Percentiles rank a stretch among this genome's conserved stretches.
These are phyloP conservation scores for Diorhabda elongata DNA, from an alignment of 1,140 invertebrate genomes.

Conservation along the genomic window DNA sequence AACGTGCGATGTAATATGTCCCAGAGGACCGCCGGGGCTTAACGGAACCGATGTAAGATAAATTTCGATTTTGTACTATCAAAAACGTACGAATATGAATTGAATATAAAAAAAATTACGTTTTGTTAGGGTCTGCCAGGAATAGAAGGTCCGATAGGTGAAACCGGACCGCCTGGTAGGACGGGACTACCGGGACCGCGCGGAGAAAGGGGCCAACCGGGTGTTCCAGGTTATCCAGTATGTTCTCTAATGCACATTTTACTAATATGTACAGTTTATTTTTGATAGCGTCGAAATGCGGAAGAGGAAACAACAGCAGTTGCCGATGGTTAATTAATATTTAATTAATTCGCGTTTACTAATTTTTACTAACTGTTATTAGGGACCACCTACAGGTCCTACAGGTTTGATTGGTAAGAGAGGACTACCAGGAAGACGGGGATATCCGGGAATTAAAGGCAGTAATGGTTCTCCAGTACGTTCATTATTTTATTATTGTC, in stretches of 20 bases:
- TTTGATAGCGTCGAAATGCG: too few species aligned
- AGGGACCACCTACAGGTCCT: slow-evolving; percentile 35
- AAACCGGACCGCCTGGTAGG: slow-evolving; percentile 39
- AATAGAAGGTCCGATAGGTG: slow-evolving; percentile 37
- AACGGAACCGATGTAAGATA: slow-evolving; percentile 55
- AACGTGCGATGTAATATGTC: slow-evolving; percentile 49
- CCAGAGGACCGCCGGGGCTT: slow-evolving; percentile 56
- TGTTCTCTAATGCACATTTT: slow-evolving; percentile 9
- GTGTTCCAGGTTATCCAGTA: slow-evolving; percentile 36
- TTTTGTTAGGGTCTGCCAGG: slow-evolving; percentile 29
- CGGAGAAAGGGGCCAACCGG: slow-evolving; percentile 41
- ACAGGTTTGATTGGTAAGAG: slow-evolving; percentile 40
- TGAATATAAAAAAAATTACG: background rate
- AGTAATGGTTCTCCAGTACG: background rate
- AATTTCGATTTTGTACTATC: background rate
- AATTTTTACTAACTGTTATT: slow-evolving; percentile 17
- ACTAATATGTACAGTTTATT: too few species aligned
- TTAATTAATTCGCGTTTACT: background rate
- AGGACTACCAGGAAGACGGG: slow-evolving; percentile 40
- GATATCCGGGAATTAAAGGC: slow-evolving; percentile 25
- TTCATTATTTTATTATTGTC: too few species aligned
- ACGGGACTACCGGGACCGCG: slow-evolving; percentile 40
- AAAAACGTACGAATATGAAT: background rate
- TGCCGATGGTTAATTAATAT: background rate
- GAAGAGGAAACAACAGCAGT: background rate